phyloP scores from a whole-genome alignment of 2,113 vertebrate genomes.

The Nannobrachium achirus region DNA sequence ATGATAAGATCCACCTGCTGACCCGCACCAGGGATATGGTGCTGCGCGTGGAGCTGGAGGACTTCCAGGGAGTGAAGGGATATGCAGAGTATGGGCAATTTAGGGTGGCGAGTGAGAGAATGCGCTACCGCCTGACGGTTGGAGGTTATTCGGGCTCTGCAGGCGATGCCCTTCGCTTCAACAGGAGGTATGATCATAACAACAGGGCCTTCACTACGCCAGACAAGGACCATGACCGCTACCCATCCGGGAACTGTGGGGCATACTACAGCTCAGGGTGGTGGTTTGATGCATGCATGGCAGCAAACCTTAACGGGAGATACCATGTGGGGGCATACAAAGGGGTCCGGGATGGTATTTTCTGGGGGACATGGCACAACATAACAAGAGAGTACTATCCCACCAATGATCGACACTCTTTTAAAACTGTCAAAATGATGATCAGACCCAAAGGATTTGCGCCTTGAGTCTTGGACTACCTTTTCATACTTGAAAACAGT shows the following conservation, averaged over 20 bases:
- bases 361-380: conserved; percentile 94
- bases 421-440: conserved; percentile 92
- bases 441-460: conserved; percentile 87
- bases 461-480: conserved; percentile 51
- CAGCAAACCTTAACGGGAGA: conserved; percentile 95
- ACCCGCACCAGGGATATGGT: conserved; percentile 89
- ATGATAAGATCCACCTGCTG: conserved; percentile 90
- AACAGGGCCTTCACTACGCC: conserved; percentile 91
- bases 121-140: conserved; percentile 86
- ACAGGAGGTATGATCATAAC: conserved; percentile 86
- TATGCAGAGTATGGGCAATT: conserved; percentile 89
- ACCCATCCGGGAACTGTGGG: conserved; percentile 91
- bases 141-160: conserved; percentile 79
- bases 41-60: conserved; percentile 92
- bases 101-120: conserved; percentile 88
- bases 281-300: conserved; percentile 97
- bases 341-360: conserved; percentile 94
- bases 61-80: conserved; percentile 82
- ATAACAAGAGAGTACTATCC: conserved; percentile 76
- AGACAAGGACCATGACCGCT: conserved; percentile 92
- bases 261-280: conserved; percentile 94
- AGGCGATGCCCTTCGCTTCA: conserved; percentile 85
- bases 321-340: conserved; percentile 90
- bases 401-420: conserved; percentile 83
- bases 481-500: neutral